A percentile compares a stretch with the other conserved stretches of the same genome.
These are phyloP conservation scores for Cotesia congregata DNA, from an alignment of 2,888 invertebrate species.

Conservation along the genomic window DNA sequence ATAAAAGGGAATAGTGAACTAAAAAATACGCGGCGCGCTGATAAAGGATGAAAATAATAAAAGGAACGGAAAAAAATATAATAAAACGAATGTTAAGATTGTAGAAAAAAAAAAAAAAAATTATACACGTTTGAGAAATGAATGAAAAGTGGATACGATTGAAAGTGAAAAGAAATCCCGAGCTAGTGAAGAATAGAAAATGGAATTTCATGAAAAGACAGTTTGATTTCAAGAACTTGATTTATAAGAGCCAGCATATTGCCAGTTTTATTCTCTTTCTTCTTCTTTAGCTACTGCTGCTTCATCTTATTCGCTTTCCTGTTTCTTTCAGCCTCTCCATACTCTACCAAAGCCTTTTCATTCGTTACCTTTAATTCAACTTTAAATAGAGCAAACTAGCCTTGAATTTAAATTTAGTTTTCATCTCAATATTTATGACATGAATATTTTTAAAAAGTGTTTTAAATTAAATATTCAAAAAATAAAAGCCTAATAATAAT, in stretches of 20 bases:
- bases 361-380: conserved; percentile 16
- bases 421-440: background rate
- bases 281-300: background rate
- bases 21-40: background rate
- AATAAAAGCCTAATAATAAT: background rate
- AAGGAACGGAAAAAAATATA: background rate
- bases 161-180: conserved; percentile 7
- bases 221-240: conserved; percentile 33
- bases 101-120: conserved; percentile 4
- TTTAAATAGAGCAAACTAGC: conserved; percentile 10
- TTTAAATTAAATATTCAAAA: conserved; percentile 1
- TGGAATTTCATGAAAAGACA: conserved; percentile 33
- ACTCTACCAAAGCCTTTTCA: background rate
- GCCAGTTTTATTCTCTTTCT: background rate
- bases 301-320: background rate
- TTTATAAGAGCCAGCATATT: conserved; percentile 6
- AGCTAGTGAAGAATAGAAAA: conserved; percentile 31
- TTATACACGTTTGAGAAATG: background rate
- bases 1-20: background rate
- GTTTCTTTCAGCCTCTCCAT: background rate
- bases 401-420: background rate
- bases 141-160: conserved; percentile 23
- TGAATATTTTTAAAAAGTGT: background rate
- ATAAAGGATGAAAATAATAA: background rate
- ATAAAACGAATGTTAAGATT: background rate